Conservation (phyloP, 2,797 vertebrate genomes). For the Nasua narica region DNA sequence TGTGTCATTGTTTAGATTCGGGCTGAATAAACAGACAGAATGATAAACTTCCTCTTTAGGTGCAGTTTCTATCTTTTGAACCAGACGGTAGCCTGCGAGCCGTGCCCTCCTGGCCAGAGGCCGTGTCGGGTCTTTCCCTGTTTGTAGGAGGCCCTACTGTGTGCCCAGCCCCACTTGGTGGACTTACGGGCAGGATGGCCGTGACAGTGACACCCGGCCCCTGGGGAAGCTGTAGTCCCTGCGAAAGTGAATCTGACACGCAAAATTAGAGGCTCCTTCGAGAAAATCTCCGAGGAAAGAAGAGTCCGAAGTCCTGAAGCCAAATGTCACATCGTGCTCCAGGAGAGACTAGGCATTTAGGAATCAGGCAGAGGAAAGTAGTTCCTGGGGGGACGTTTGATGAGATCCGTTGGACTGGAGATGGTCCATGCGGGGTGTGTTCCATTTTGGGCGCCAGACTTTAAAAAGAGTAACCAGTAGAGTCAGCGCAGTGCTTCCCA, state of each 20-base stretch:
- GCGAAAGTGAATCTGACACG: neutral
- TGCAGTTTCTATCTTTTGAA: slow-evolving; percentile 39
- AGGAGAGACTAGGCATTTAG: neutral
- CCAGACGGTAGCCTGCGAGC: neutral
- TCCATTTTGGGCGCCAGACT: neutral
- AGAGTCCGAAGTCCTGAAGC: neutral
- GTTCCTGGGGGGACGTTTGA: neutral
- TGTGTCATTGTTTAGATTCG: slow-evolving; percentile 66
- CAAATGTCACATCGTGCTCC: neutral
- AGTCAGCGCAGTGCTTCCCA: neutral
- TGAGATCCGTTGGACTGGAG: neutral
- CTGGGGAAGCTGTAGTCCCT: neutral
- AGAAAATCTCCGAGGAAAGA: neutral
- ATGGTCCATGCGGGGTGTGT: neutral
- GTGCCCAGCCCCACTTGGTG: too few species aligned
- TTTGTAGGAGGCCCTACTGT: neutral
- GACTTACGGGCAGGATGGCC: neutral
- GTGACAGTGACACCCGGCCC: neutral
- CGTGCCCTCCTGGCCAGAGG: neutral
- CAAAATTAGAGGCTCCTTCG: neutral
- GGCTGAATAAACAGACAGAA: slow-evolving; percentile 54
- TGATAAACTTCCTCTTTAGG: slow-evolving; percentile 70
- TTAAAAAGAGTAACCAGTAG: neutral
- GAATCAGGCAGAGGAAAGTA: neutral
- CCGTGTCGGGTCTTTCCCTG: neutral